Evolutionary conservation across 2,797 vertebrate genomes (phyloP), one percentile per base, ranked within the genome.

Genomic region (Podargus strigoides): DNA sequence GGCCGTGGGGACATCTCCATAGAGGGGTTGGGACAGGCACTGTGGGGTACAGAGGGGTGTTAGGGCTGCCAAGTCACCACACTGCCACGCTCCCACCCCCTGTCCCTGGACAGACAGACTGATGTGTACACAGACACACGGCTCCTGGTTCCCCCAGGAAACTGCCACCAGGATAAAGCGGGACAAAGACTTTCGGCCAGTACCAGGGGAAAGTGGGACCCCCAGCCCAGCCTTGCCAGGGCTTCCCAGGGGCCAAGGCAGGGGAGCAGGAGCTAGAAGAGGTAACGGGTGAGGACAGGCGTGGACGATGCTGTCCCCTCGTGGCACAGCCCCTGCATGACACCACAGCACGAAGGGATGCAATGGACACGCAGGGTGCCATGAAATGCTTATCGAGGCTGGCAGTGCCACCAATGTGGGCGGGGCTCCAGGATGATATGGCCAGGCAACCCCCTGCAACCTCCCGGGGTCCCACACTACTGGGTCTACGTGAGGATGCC

Each of bases 251-350:
- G 60, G 39, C 72, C 72, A 6, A 24, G 58, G 46, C 22, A 8
- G 27, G n/a, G 49, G 77, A 37, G 39, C 28, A 3, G 67, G 63
- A 56, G 56, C 52, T 12, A 37, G 52, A 10, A 23, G 47, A 39
- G 59, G 49, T 4, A 34, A 13, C 7, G 4, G 19, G 16, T 2
- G 24, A 50, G 73, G 44, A 4, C 19, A 6, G 28, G 22, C 19
- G 1, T 10, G 60, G 91, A 21, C 63, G n/a, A 73, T 92, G 94
- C 95, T 96, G 93, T 74, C 94, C 95, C 49, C 94, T 90, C 44
- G 95, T 60, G 96, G 96, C 89, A 2, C 44, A 3, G 49, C 47
- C 39, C 44, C 46, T 10, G 55, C 52, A 87, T 56, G 85, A 76
- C 94, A 89, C 47, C 37, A 3, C 15, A 2, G 55, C 52, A 18